Conservation (phyloP, 2,113 vertebrate species). For the Lasiurus cinereus region DNA sequence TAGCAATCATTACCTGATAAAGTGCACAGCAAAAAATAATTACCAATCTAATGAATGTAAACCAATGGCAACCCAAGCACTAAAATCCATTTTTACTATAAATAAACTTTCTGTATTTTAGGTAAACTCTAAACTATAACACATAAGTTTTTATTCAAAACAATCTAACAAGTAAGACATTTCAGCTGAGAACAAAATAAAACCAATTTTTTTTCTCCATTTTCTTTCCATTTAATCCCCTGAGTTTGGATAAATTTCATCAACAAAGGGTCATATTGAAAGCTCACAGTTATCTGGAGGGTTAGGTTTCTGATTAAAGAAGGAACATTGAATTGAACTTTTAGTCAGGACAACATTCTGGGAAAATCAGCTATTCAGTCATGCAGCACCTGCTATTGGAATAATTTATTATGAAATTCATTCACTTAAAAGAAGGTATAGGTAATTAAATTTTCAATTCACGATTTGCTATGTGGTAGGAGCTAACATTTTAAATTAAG, state of each 20-base stretch:
- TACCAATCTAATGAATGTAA: neutral
- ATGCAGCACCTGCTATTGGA: neutral
- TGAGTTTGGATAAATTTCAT: conserved; percentile 57
- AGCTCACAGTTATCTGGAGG: conserved; percentile 43
- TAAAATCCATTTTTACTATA: conserved; percentile 42
- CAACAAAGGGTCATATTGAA: conserved; percentile 43
- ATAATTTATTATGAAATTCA: conserved; percentile 43
- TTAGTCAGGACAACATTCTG: neutral
- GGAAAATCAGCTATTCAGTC: conserved; percentile 23
- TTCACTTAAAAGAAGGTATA: conserved; percentile 47
- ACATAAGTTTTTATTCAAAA: conserved; percentile 49
- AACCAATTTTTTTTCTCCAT: neutral
- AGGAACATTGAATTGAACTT: neutral
- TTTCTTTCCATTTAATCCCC: conserved; percentile 59
- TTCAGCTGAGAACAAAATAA: conserved; percentile 53
- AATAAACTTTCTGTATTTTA: conserved; percentile 48
- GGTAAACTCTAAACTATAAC: conserved; percentile 37
- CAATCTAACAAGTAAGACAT: conserved; percentile 39
- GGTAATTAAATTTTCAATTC: conserved; percentile 51
- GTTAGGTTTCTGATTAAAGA: conserved; percentile 66
- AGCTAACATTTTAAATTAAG: conserved; percentile 55
- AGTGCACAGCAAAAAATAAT: neutral
- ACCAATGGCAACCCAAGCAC: conserved; percentile 22
- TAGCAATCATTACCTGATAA: conserved; percentile 33
- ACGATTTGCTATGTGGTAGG: conserved; percentile 1